These are phyloP conservation scores for Orbicella faveolata DNA, from an alignment of 64 coral and sea anemone genomes.

Conservation along the genomic window DNA sequence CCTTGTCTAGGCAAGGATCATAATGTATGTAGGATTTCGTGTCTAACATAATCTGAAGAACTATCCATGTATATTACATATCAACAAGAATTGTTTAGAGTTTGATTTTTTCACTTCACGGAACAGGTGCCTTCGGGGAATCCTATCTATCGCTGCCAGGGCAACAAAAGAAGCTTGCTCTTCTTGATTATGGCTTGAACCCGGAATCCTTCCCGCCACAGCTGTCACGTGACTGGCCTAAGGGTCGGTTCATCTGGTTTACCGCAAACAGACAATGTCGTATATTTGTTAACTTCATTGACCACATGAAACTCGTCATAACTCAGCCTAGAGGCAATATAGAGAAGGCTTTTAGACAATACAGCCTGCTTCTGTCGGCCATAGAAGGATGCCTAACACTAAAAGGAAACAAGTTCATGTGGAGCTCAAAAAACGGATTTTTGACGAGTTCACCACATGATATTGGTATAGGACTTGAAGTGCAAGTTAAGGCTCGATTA, in stretches of 20 bases:
- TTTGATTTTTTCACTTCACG: too few species aligned
- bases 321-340: constrained; percentile 14
- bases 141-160: not conserved
- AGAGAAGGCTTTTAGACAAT: not conserved
- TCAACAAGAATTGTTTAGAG: too few species aligned
- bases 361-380: constrained; percentile 12
- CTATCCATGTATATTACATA: too few species aligned
- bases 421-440: constrained; percentile 35
- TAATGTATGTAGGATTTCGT: too few species aligned
- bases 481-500: constrained; percentile 31
- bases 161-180: not conserved
- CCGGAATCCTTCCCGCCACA: not conserved
- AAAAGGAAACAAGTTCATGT: constrained; percentile 13
- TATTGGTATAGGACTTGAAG: constrained; percentile 35
- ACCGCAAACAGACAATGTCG: constrained; percentile 21
- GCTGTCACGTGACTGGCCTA: constrained; percentile 1
- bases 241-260: constrained; percentile 21
- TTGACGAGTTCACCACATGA: constrained; percentile 32
- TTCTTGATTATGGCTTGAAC: not conserved
- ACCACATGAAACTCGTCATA: constrained; percentile 44
- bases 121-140: not conserved
- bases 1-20: too few species aligned
- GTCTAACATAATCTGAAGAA: too few species aligned
- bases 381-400: constrained; percentile 10
- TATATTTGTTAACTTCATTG: constrained; percentile 20